These are phyloP conservation scores for Pycnomerus fuliginosus DNA, from an alignment of 2,888 invertebrate species.

Conservation along the genomic window DNA sequence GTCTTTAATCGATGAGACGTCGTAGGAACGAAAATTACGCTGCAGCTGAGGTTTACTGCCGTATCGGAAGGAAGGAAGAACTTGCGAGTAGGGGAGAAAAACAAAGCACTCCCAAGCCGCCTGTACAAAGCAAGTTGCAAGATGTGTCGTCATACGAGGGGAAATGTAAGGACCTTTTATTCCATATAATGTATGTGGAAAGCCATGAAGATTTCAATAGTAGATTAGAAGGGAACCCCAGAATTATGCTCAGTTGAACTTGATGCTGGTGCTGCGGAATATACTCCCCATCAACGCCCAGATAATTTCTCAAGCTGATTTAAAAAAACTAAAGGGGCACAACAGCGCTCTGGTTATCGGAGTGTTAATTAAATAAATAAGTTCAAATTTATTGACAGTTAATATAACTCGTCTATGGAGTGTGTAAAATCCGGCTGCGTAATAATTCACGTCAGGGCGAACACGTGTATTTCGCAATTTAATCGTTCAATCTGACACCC, in stretches of 20 bases:
- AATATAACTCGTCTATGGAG: slow-evolving; percentile 42
- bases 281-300: too few relatives aligned
- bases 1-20: slow-evolving; percentile 10
- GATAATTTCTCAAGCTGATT: too few relatives aligned
- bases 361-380: too few relatives aligned
- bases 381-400: too few relatives aligned
- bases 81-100: slow-evolving; percentile 32
- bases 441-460: slow-evolving; percentile 43
- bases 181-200: slow-evolving; percentile 16
- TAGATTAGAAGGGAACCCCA: too few relatives aligned
- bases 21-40: slow-evolving; percentile 14
- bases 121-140: slow-evolving; percentile 35
- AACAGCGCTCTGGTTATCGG: too few relatives aligned
- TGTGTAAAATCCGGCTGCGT: slow-evolving; percentile 38
- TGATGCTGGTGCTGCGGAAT: too few relatives aligned
- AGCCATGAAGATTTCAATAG: slow-evolving; percentile 30
- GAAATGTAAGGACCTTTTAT: slow-evolving; percentile 21
- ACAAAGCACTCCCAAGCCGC: slow-evolving; percentile 36
- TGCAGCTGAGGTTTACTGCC: slow-evolving; percentile 14
- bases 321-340: too few relatives aligned
- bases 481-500: slow-evolving; percentile 43
- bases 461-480: slow-evolving; percentile 45
- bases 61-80: slow-evolving; percentile 29
- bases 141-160: slow-evolving; percentile 24
- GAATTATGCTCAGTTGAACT: too few relatives aligned